Percentiles rank a stretch among this genome's conserved stretches.
Conservation (phyloP, 2,113 vertebrate genomes). For the Nanorana parkeri region DNA sequence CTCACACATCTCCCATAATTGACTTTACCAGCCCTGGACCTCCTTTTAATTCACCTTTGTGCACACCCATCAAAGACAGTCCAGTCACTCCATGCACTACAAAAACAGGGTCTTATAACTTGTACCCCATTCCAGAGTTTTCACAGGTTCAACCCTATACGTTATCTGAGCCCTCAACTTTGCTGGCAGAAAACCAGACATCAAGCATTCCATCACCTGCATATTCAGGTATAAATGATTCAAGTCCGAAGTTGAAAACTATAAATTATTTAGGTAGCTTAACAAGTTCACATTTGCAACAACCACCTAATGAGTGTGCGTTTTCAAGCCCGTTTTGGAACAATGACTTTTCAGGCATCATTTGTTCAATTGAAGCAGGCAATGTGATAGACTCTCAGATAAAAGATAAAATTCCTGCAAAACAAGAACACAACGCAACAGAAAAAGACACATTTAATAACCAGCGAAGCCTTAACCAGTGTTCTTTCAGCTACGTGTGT, state of each 20-base stretch:
- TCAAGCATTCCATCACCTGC: slow-evolving; percentile 51
- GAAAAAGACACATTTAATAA: slow-evolving; percentile 74
- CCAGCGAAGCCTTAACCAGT: slow-evolving; percentile 84
- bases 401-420: slow-evolving; percentile 60
- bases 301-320: slow-evolving; percentile 77
- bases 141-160: slow-evolving; percentile 60
- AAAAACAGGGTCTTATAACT: slow-evolving; percentile 70
- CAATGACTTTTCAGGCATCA: slow-evolving; percentile 67
- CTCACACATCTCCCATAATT: slow-evolving; percentile 82
- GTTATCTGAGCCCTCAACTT: slow-evolving; percentile 58
- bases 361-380: slow-evolving; percentile 72
- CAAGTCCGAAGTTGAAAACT: slow-evolving; percentile 51
- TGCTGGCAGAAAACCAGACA: not conserved
- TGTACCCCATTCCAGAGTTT: slow-evolving; percentile 73
- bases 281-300: slow-evolving; percentile 63
- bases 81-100: slow-evolving; percentile 72
- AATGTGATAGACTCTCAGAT: slow-evolving; percentile 35
- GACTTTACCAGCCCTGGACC: slow-evolving; percentile 83
- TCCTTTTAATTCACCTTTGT: slow-evolving; percentile 87
- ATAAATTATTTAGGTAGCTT: slow-evolving; percentile 41
- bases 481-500: slow-evolving; percentile 86
- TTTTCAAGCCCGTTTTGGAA: slow-evolving; percentile 92
- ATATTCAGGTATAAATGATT: slow-evolving; percentile 48
- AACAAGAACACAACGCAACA: slow-evolving; percentile 33
- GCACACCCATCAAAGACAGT: slow-evolving; percentile 83